Evolutionary conservation across 2,113 vertebrate genomes (phyloP).

Genomic region (Fukomys damarensis): DNA sequence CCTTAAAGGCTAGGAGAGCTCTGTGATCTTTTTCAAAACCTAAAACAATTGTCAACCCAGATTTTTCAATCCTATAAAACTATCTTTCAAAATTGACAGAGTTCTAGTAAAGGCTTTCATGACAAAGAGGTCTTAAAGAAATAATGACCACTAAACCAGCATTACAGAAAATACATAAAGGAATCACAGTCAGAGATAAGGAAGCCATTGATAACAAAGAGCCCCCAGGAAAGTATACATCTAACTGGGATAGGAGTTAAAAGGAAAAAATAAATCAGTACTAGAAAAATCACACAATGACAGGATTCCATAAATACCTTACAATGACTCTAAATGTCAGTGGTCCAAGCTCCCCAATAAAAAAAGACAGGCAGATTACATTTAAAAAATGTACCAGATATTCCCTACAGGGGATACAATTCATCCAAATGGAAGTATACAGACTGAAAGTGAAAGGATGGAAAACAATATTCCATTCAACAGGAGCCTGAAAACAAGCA

Average conservation of each 20-base stretch:
- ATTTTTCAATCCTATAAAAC: neutral
- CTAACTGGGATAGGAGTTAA: neutral
- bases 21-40: neutral
- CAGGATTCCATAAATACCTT: neutral
- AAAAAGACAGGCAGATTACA: neutral
- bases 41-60: neutral
- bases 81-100: neutral
- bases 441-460: neutral
- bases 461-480: neutral
- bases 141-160: neutral
- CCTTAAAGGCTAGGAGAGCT: neutral
- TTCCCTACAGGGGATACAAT: neutral
- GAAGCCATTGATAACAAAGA: neutral
- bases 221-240: neutral
- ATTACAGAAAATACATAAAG: neutral
- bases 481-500: neutral
- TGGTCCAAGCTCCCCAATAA: neutral
- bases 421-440: neutral
- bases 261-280: neutral
- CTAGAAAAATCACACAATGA: neutral
- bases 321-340: neutral
- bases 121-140: neutral
- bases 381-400: neutral
- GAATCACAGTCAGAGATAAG: neutral
- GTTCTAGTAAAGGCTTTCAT: neutral